phyloP scores from a whole-genome alignment of 2,113 vertebrate species.

The Excalfactoria chinensis region DNA sequence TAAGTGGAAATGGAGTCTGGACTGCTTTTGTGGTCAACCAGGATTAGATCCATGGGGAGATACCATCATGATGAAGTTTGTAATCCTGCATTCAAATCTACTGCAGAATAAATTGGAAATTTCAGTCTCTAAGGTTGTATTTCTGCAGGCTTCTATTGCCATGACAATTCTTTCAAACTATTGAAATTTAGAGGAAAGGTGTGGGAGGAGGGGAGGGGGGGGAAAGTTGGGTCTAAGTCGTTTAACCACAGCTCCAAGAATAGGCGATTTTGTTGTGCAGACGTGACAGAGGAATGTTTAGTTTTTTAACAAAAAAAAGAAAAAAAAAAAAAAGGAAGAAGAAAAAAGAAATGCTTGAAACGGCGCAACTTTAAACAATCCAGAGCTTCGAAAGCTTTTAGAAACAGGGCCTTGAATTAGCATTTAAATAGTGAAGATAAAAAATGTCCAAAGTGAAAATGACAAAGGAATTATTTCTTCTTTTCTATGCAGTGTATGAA shows the following conservation, averaged over 20 bases:
- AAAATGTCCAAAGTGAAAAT: neutral
- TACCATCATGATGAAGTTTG: neutral
- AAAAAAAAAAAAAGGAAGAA: neutral
- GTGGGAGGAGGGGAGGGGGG: slow-evolving; percentile 28
- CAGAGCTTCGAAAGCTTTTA: neutral
- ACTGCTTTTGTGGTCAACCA: neutral
- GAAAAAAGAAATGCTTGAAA: neutral
- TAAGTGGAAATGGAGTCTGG: neutral
- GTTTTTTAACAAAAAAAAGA: neutral
- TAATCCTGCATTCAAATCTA: neutral
- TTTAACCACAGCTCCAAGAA: slow-evolving; percentile 59
- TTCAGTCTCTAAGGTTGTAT: neutral
- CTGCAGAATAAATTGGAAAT: neutral
- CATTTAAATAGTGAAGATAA: neutral
- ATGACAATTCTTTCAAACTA: neutral
- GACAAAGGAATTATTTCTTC: neutral
- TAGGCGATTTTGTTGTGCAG: slow-evolving; percentile 21
- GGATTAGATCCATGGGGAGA: rapidly evolving
- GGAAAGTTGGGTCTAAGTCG: neutral
- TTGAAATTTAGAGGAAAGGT: slow-evolving; percentile 30
- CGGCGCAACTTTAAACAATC: neutral
- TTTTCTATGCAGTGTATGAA: neutral
- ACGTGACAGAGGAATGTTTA: slow-evolving; percentile 2
- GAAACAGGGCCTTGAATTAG: neutral
- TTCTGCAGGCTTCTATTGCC: neutral